These are phyloP conservation scores for Eugnorisma glareosa DNA, from an alignment of 2,888 invertebrate genomes.

Conservation along the genomic window DNA sequence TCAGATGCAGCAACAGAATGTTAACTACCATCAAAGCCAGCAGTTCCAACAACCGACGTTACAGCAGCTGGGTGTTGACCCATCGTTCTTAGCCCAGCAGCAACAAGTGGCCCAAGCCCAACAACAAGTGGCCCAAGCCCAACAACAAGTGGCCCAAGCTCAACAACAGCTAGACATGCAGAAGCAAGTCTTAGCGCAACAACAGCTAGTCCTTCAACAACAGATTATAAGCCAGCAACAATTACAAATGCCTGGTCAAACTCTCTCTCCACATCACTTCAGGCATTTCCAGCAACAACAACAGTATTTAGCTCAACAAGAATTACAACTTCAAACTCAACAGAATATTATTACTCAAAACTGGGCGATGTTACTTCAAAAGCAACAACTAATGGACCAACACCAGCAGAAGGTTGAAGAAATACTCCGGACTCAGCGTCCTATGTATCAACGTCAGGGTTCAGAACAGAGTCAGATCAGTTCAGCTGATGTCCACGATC, in stretches of 20 bases:
- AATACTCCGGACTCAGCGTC: constrained; percentile 82
- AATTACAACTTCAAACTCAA: constrained; percentile 88
- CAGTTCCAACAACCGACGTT: constrained; percentile 81
- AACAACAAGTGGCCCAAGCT: constrained; percentile 85
- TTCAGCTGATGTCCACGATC: constrained; percentile 81
- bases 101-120: constrained; percentile 88
- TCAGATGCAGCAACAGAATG: constrained; percentile 81
- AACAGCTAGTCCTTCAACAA: constrained; percentile 87
- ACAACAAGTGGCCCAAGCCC: constrained; percentile 86
- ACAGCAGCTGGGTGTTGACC: constrained; percentile 77
- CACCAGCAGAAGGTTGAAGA: constrained; percentile 89
- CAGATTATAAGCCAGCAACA: constrained; percentile 87
- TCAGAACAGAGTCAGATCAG: constrained; percentile 88
- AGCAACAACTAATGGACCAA: constrained; percentile 88
- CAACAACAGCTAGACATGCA: constrained; percentile 88
- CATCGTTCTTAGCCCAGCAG: constrained; percentile 82
- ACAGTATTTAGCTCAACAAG: constrained; percentile 89
- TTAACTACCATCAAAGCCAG: constrained; percentile 80
- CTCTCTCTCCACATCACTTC: constrained; percentile 85
- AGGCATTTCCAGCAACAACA: constrained; percentile 86
- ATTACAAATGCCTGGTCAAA: constrained; percentile 86
- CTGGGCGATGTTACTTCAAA: constrained; percentile 87
- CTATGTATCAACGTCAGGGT: constrained; percentile 85
- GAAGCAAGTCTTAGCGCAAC: constrained; percentile 87
- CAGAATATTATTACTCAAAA: constrained; percentile 91